Percentiles rank a stretch among this genome's conserved stretches.
These are phyloP conservation scores for Leptestheria dahalacensis DNA, from an alignment of 1,140 invertebrate species.

Conservation along the genomic window DNA sequence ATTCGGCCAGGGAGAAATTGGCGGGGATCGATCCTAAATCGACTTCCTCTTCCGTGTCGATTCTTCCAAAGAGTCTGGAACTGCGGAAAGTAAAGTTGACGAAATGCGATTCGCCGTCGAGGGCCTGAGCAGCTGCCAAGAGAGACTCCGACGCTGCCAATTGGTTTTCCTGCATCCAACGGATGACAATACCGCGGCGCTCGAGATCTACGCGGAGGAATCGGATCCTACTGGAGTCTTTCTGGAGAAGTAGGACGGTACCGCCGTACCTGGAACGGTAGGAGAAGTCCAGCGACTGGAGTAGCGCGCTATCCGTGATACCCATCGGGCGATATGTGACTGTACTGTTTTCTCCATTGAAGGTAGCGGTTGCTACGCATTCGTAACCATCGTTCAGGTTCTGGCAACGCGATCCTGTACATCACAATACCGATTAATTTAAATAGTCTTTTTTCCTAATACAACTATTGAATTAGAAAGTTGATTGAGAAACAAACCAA, in stretches of 20 bases:
- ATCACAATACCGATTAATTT: too few relatives aligned
- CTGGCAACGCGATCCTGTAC: slow-evolving; percentile 52
- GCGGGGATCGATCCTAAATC: background rate
- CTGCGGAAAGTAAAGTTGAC: background rate
- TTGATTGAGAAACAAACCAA: too few relatives aligned
- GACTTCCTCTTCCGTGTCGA: slow-evolving; percentile 10
- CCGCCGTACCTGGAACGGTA: slow-evolving; percentile 16
- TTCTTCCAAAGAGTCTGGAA: background rate
- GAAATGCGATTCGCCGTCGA: slow-evolving; percentile 6
- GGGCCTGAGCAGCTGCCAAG: background rate
- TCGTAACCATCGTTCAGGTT: slow-evolving; percentile 83
- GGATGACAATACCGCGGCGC: slow-evolving; percentile 5
- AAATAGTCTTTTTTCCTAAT: too few relatives aligned
- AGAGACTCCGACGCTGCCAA: background rate
- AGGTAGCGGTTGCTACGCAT: slow-evolving; percentile 76
- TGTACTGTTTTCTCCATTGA: slow-evolving; percentile 42
- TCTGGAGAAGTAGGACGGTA: slow-evolving; percentile 15
- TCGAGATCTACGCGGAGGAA: slow-evolving; percentile 7
- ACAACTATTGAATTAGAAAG: too few relatives aligned
- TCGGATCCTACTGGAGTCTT: slow-evolving; percentile 14
- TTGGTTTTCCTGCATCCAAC: slow-evolving; percentile 2
- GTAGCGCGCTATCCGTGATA: slow-evolving; percentile 9
- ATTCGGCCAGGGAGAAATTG: slow-evolving; percentile 13
- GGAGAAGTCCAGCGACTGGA: slow-evolving; percentile 15
- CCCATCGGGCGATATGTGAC: slow-evolving; percentile 19